These are phyloP conservation scores for Cladopsammia gracilis DNA, from an alignment of 64 coral and sea anemone genomes.

Conservation along the genomic window DNA sequence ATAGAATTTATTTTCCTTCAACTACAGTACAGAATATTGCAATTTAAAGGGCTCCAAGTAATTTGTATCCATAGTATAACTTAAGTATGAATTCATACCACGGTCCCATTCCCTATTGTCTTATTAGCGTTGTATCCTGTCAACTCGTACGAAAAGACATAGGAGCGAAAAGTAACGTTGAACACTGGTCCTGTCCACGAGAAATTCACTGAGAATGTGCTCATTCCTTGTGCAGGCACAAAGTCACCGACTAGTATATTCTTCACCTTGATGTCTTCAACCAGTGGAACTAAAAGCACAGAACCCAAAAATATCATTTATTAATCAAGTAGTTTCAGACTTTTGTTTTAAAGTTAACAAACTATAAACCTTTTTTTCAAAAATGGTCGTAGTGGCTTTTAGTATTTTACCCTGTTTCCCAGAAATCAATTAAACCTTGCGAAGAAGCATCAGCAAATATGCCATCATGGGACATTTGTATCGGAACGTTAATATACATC, in stretches of 20 bases:
- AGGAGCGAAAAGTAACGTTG: neutral
- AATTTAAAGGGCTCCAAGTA: no score
- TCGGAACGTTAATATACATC: no score
- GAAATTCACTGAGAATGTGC: neutral
- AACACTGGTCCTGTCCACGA: slow-evolving; percentile 27
- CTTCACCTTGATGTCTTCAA: neutral
- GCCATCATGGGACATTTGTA: no score
- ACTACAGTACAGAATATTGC: no score
- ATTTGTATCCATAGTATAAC: no score
- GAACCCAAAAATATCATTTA: neutral
- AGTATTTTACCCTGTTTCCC: no score
- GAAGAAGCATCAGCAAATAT: no score
- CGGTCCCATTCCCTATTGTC: neutral
- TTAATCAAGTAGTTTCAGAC: neutral
- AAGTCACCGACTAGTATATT: neutral
- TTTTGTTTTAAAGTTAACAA: no score
- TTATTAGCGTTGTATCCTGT: neutral
- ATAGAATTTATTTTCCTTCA: no score
- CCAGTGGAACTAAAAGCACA: neutral
- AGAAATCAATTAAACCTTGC: no score
- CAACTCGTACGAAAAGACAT: neutral
- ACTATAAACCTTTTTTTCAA: no score
- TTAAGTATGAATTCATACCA: neutral
- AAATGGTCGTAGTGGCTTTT: no score
- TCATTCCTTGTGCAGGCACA: neutral